Conservation (phyloP, 1,140 invertebrate species). For the Stegodyphus mimosarum region DNA sequence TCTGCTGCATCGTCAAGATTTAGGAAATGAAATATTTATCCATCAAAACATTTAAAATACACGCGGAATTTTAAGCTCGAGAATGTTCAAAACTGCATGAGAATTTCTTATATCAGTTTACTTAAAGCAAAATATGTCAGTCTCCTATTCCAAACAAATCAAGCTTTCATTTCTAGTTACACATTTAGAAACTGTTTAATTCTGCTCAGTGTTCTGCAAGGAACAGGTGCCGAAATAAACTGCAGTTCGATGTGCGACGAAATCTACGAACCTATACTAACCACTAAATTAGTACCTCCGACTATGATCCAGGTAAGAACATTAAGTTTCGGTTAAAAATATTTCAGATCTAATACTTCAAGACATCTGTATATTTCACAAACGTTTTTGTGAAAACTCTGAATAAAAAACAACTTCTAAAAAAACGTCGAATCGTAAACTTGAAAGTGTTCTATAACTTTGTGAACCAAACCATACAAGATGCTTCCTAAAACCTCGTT, state of each 20-base stretch:
- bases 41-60: too few species aligned
- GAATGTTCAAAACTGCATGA: too few species aligned
- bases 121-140: too few species aligned
- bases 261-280: background rate
- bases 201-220: background rate
- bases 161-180: background rate
- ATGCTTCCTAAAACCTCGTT: too few species aligned
- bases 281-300: background rate
- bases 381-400: background rate
- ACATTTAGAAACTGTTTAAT: background rate
- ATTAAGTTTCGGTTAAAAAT: background rate
- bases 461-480: too few species aligned
- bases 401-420: background rate
- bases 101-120: too few species aligned
- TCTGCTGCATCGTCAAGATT: too few species aligned
- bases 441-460: background rate
- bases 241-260: background rate
- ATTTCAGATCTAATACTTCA: background rate
- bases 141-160: too few species aligned
- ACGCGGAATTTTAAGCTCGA: too few species aligned
- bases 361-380: background rate
- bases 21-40: too few species aligned
- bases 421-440: background rate
- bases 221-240: background rate
- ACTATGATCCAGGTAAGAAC: background rate